Conservation (phyloP, 2,113 vertebrate species). For the Callionymus lyra region DNA sequence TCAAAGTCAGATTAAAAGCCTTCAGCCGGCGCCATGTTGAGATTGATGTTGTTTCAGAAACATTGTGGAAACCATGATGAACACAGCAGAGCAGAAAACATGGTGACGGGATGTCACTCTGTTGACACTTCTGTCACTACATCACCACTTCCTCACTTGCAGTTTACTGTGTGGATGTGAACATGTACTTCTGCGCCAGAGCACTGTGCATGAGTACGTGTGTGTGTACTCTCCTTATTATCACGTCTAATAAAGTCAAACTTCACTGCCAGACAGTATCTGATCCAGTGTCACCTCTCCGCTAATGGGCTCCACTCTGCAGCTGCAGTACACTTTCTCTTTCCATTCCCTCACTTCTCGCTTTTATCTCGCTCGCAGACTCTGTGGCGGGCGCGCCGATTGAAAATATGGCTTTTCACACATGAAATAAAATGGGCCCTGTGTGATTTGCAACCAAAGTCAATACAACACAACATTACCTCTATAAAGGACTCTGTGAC, state of each 20-base stretch:
- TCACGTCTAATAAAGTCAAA: conserved; percentile 19
- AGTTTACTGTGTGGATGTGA: not conserved
- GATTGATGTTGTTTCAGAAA: not conserved
- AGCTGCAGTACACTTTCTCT: conserved; percentile 13
- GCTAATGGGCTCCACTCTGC: conserved; percentile 30
- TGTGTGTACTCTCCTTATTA: conserved; percentile 13
- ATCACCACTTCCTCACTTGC: conserved; percentile 15
- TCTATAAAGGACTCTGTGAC: conserved; percentile 1
- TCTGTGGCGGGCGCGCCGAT: conserved; percentile 11
- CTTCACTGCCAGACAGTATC: conserved; percentile 42
- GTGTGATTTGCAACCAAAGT: conserved; percentile 9
- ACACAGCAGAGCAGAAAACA: conserved; percentile 1
- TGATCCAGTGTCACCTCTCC: conserved; percentile 25
- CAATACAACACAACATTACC: not conserved
- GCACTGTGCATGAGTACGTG: conserved; percentile 1
- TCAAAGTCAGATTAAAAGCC: too few relatives aligned
- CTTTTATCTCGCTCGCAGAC: conserved; percentile 20
- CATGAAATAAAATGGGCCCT: conserved; percentile 13
- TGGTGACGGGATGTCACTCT: conserved; percentile 1
- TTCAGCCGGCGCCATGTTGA: too few relatives aligned
- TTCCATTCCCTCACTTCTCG: conserved; percentile 24
- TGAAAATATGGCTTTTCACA: conserved; percentile 24
- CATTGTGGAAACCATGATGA: not conserved
- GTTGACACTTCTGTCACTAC: conserved; percentile 14
- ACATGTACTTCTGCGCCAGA: not conserved